These are phyloP conservation scores for Entomobrya multifasciata DNA, from an alignment of 2,888 invertebrate genomes.

Conservation along the genomic window DNA sequence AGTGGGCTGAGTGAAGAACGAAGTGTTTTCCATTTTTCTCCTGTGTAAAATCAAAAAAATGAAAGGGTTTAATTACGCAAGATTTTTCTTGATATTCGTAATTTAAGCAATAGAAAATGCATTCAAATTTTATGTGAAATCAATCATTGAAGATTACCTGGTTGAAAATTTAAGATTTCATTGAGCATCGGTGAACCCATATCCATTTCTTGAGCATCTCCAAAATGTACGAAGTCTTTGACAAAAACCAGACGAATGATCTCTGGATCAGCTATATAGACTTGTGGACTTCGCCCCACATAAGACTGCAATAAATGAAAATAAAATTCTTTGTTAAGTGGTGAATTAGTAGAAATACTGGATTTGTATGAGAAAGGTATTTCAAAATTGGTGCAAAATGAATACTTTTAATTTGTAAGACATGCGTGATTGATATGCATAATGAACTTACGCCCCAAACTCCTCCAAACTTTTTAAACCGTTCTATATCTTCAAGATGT, in stretches of 20 bases:
- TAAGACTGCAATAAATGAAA: slow-evolving; percentile 70
- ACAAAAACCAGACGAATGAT: slow-evolving; percentile 76
- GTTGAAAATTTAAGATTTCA: slow-evolving; percentile 77
- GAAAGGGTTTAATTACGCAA: no score
- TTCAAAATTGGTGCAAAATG: no score
- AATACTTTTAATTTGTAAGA: neutral
- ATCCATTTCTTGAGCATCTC: slow-evolving; percentile 67
- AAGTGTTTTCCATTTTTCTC: slow-evolving; percentile 77
- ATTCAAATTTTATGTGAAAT: no score
- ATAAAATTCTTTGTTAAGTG: neutral
- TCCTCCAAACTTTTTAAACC: slow-evolving; percentile 76
- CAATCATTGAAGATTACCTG: no score
- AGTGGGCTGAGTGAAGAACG: slow-evolving; percentile 67
- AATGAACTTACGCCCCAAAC: slow-evolving; percentile 76
- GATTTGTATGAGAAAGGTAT: neutral
- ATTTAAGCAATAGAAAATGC: no score
- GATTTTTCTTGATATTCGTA: no score
- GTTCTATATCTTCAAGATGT: slow-evolving; percentile 76
- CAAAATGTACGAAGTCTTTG: slow-evolving; percentile 76
- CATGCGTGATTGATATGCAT: neutral
- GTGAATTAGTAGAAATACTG: neutral
- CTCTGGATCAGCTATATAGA: slow-evolving; percentile 77
- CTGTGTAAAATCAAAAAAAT: slow-evolving; percentile 55
- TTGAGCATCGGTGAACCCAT: slow-evolving; percentile 74
- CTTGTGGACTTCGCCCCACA: slow-evolving; percentile 74